A percentile compares a stretch with the other conserved stretches of the same genome.
These are phyloP conservation scores for Bergia puertoricense DNA, from an alignment of 92 coral and sea anemone genomes.

Conservation along the genomic window DNA sequence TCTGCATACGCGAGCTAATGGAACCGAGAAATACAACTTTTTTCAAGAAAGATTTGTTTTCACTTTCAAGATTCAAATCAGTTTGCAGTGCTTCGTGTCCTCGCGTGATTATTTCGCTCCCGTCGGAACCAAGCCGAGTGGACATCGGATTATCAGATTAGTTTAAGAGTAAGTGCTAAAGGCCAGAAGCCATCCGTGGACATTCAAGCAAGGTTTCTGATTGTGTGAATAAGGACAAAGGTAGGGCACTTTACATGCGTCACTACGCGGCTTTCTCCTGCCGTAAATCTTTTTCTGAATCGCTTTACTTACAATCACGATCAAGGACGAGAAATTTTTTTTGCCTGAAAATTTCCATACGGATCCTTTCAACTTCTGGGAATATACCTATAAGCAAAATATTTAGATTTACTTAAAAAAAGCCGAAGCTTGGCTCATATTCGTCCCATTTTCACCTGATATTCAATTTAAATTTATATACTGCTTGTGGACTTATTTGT, in stretches of 20 bases:
- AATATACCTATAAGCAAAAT: slow-evolving; percentile 32
- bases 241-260: slow-evolving; percentile 9
- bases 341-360: not conserved
- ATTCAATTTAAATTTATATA: not conserved
- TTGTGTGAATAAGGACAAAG: not conserved
- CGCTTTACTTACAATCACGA: not conserved
- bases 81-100: not conserved
- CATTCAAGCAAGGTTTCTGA: slow-evolving; percentile 4
- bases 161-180: not conserved
- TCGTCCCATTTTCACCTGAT: not conserved
- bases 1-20: not conserved
- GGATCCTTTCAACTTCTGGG: not conserved
- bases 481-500: not conserved
- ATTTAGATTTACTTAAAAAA: not conserved
- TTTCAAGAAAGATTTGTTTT: not conserved
- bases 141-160: not conserved
- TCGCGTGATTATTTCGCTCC: not conserved
- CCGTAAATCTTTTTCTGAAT: not conserved
- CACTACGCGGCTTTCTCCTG: not conserved
- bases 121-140: slow-evolving; percentile 16
- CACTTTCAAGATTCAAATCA: not conserved
- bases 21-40: not conserved
- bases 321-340: not conserved
- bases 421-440: not conserved
- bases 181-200: not conserved